phyloP scores from a whole-genome alignment of 2,888 invertebrate genomes.

The Epiperipatus broadwayi region DNA sequence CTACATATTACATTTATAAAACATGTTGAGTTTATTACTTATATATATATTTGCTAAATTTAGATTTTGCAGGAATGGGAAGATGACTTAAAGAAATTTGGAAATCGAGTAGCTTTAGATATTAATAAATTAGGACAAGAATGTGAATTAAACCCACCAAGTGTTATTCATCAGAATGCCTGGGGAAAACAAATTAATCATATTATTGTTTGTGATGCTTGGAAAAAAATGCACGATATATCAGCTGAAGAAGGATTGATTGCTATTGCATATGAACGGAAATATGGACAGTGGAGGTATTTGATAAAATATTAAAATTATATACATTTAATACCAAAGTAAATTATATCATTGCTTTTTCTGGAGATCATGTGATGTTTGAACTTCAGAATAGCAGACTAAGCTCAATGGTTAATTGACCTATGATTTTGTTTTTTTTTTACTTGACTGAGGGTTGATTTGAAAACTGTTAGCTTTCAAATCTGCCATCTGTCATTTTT shows the following conservation, averaged over 20 bases:
- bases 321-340: background rate
- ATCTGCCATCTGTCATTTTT: no score
- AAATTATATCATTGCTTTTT: background rate
- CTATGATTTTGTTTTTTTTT: no score
- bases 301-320: no score
- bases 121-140: conserved; percentile 30
- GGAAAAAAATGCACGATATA: conserved; percentile 34
- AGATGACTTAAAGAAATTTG: conserved; percentile 32
- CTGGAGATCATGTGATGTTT: no score
- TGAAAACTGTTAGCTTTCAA: no score
- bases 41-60: no score
- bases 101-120: conserved; percentile 32
- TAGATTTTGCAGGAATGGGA: conserved; percentile 24
- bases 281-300: conserved; percentile 21
- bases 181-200: conserved; percentile 35
- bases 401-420: no score
- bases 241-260: conserved; percentile 37
- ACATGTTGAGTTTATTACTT: no score
- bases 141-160: conserved; percentile 34
- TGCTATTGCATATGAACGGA: conserved; percentile 32
- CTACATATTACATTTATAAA: no score
- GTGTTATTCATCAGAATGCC: conserved; percentile 31
- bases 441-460: no score
- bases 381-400: no score
- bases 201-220: conserved; percentile 34